Evolutionary conservation across 1,140 invertebrate genomes (phyloP), one percentile per base, ranked within the genome.

Genomic region (Philaenus spumarius): DNA sequence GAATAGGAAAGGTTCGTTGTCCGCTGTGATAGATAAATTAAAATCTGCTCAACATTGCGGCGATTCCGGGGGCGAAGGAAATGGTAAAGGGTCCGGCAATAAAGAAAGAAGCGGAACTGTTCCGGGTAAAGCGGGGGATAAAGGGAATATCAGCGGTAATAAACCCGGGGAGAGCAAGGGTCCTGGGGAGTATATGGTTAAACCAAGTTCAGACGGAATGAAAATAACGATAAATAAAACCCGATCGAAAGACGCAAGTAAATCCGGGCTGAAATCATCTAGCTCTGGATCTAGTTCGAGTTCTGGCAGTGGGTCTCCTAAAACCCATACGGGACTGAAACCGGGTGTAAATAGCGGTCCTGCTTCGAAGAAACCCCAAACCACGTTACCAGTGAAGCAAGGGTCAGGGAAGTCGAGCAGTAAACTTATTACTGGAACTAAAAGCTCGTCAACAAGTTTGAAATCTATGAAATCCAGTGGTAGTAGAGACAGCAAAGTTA

Each of bases 181-280:
- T 67, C 73, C 77, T 1, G 82, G 82, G 1, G 90, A 93, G 64
- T 94, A 93, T 64, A 90, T 90, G 82, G 85, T 91, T 0, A 91
- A 91, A 66, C 84, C 83, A 30, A 89, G 87, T 62, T 85, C 83
- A 1, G 89, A 90, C 66, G 90, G 89, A 0, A 88, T 93, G 72
- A 94, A 93, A 70, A 81, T 94, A 11, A 94, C 89, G 0, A 90
- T 93, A 7, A 93, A 92, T 66, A 93, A 93, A 75, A 89, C 89
- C 1, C 69, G 68, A 64, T 77, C 83, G 55, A 83, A 80, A n/a
- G 85, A 85, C 75, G 55, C 66, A 61, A 55, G 75, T 68, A 62
- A 67, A 60, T 68, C 74, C 7, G 76, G 76, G 37, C 55, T 60
- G 0, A 64, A 66, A 51, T 64, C 65, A 7, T 37, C 58, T 39